Base-by-base conservation (phyloP, 1,140 invertebrate genomes). In the Ceratina japonica region DNA sequence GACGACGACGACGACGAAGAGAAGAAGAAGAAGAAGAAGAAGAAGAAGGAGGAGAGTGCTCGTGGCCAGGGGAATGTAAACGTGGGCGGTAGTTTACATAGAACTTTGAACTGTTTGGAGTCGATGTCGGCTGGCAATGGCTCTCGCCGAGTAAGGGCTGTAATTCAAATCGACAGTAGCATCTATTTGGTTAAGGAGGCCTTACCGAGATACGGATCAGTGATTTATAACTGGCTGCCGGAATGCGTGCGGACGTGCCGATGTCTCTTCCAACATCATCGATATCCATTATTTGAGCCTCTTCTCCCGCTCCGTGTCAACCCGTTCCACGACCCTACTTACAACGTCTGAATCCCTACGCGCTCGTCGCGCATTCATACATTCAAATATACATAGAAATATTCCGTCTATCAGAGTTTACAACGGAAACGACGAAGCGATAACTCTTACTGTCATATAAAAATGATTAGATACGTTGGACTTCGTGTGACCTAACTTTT, bases 161-260 rank as follows among this genome's bases (percentile, higher is more conserved):
- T 87, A 87, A 86, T 87, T 88, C 87, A 87, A 88, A 88, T 88
- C 87, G 87, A 88, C 87, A 87, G 87, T 88, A 88, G 86, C 87
- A 87, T 88, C 83, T 76, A 79, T 88, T 87, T 81, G 83, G 87
- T 84, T 85, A 82, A 88, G 70, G 80, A 75, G 80, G 61, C 79
- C 75, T 78, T 64, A 75, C 70, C 81, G 75, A 83, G 87, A 88
- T 88, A 87, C 80, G 72, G 77, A 88, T 88, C 87, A 81, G 80
- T 87, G 87, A 88, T 88, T 88, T 88, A 88, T 86, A 87, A 88
- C 86, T 80, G 62, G 80, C 85, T 87, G 85, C 81, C 83, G 86
- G 85, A 88, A 88, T 88, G 87, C 87, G 86, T 88, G 85, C 87
- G 83, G 80, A 81, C 80, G 77, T 86, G 78, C 69, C 82, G 75